phyloP scores from a whole-genome alignment of 2,888 invertebrate genomes.

The Hyposoter dolosus region DNA sequence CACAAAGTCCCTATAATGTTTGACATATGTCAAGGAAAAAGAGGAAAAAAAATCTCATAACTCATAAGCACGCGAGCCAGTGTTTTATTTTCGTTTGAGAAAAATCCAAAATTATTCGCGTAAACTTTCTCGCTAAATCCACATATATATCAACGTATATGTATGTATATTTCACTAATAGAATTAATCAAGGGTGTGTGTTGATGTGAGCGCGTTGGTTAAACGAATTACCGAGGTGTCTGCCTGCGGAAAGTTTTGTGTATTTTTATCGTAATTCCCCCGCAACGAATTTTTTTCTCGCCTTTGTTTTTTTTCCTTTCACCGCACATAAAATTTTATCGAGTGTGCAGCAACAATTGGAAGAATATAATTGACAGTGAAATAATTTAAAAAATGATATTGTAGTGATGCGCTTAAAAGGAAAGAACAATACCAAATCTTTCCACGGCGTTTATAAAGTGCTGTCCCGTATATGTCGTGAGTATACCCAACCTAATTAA shows the following conservation, averaged over 20 bases:
- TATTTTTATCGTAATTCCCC: conserved; percentile 9
- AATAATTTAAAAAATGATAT: conserved; percentile 70
- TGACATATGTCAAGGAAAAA: conserved; percentile 70
- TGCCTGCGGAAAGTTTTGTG: conserved; percentile 2
- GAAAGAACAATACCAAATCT: conserved; percentile 83
- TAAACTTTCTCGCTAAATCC: neutral
- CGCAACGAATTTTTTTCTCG: conserved; percentile 24
- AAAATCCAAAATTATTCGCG: conserved; percentile 28
- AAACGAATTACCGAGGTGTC: conserved; percentile 50
- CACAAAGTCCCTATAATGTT: conserved; percentile 74
- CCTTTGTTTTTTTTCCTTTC: neutral
- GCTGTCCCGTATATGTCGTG: conserved; percentile 84
- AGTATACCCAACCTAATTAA: conserved; percentile 72
- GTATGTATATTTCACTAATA: conserved; percentile 34
- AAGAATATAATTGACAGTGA: conserved; percentile 27
- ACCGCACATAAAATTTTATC: neutral
- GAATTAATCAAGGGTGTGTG: conserved; percentile 45
- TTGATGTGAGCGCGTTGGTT: conserved; percentile 33
- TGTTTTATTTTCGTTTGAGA: conserved; percentile 18
- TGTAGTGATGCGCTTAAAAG: conserved; percentile 83
- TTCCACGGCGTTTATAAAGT: conserved; percentile 83
- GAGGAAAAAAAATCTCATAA: conserved; percentile 17
- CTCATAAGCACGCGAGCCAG: conserved; percentile 11
- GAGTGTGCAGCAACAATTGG: neutral
- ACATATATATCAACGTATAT: conserved; percentile 11